phyloP scores from a whole-genome alignment of 2,888 invertebrate species.

The Brachyptera risi region DNA sequence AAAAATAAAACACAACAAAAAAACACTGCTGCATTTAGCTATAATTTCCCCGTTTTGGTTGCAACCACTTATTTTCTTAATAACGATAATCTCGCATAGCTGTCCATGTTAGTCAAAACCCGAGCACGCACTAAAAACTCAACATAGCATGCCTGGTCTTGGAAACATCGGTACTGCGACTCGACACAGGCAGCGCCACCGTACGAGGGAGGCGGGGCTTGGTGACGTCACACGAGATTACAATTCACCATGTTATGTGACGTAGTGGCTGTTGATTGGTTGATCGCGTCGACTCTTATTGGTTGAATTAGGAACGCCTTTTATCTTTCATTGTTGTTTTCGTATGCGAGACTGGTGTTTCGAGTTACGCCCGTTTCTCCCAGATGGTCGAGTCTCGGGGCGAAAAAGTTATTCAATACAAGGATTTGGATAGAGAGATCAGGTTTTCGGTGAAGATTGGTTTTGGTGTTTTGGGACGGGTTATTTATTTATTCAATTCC shows the following conservation, averaged over 20 bases:
- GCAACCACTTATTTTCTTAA: slow-evolving; percentile 4
- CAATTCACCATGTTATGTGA: neutral
- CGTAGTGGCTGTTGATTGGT: slow-evolving; percentile 24
- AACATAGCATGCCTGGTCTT: neutral
- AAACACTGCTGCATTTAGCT: neutral
- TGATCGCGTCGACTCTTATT: slow-evolving; percentile 13
- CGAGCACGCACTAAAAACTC: slow-evolving; percentile 1
- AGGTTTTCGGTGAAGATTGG: neutral
- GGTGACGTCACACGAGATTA: slow-evolving; percentile 14
- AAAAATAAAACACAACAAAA: neutral
- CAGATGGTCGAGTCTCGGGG: neutral
- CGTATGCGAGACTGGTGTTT: neutral
- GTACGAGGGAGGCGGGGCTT: slow-evolving; percentile 24
- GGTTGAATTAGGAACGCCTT: slow-evolving; percentile 11
- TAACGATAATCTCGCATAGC: slow-evolving; percentile 1
- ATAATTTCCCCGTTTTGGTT: neutral
- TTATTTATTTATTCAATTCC: too few relatives aligned
- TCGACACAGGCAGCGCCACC: slow-evolving; percentile 26
- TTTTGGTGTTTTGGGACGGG: neutral
- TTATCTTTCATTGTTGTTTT: neutral
- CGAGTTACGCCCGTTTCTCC: neutral
- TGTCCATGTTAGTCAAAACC: neutral
- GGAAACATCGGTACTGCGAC: neutral
- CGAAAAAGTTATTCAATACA: neutral
- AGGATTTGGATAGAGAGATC: neutral